These are phyloP conservation scores for Scaptodrosophila lebanonensis DNA, from an alignment of 1,140 invertebrate genomes.

Conservation along the genomic window DNA sequence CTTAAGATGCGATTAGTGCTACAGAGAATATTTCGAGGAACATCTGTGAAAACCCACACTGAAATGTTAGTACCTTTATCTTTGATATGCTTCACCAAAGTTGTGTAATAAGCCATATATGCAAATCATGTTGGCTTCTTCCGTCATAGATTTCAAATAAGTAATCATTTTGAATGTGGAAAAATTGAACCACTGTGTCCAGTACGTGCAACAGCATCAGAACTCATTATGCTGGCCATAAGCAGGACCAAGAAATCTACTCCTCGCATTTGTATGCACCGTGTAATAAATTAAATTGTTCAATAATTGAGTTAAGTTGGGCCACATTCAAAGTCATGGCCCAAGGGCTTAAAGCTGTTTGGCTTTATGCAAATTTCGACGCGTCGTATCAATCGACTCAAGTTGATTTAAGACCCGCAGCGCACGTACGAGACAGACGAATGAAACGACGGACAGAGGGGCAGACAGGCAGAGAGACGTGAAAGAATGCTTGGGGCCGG, in stretches of 20 bases:
- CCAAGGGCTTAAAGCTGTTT: slow-evolving; percentile 45
- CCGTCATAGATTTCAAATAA: too few relatives aligned
- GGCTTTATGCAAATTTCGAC: slow-evolving; percentile 24
- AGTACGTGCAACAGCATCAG: slow-evolving; percentile 57
- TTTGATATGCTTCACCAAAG: too few relatives aligned
- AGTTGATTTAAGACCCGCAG: slow-evolving; percentile 46
- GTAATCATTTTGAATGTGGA: too few relatives aligned
- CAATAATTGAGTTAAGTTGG: slow-evolving; percentile 59
- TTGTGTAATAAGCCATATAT: too few relatives aligned
- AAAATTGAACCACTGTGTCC: too few relatives aligned
- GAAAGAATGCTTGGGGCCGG: too few relatives aligned
- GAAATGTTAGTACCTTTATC: too few relatives aligned
- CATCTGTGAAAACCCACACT: too few relatives aligned
- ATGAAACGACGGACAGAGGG: neutral
- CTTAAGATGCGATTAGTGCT: too few relatives aligned
- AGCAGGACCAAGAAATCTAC: slow-evolving; percentile 32
- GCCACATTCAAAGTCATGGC: slow-evolving; percentile 16
- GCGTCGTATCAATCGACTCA: slow-evolving; percentile 44
- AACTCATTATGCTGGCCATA: slow-evolving; percentile 36
- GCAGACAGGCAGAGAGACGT: too few relatives aligned
- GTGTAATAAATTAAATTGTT: slow-evolving; percentile 56
- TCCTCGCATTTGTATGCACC: neutral
- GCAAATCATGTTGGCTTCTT: too few relatives aligned
- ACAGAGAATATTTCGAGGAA: too few relatives aligned
- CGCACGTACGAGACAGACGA: slow-evolving; percentile 28